Base-by-base conservation (phyloP, 2,888 invertebrate genomes). In the Mesorhabditis sp. region DNA sequence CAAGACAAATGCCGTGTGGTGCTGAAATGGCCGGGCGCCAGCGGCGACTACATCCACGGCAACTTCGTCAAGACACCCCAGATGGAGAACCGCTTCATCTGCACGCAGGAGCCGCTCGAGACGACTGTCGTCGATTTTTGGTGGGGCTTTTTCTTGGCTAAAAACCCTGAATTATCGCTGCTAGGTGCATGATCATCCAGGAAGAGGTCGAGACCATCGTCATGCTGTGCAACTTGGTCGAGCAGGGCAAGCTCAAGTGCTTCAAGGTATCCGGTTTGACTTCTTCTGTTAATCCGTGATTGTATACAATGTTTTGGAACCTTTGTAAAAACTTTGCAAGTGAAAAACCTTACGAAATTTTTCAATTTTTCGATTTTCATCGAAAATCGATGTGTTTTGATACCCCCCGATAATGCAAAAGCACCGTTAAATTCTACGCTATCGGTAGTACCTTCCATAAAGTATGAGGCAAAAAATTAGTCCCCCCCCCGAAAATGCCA, bases 211-310 rank as follows among this genome's bases (percentile, higher is more conserved):
- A 72, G 15, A 69, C 69, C 45, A 75, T 77, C 62, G 65, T 77
- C 45, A 77, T 77, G 77, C 70, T 82, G 45, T 82, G 82, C 73
- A 79, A 78, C 69, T 61, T 68, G 4, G 68, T 78, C 43, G 82
- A 82, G 67, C 71, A 68, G 15, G 71, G 65, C 65, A 10, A 6
- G n/a, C 7, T n/a, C 58, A 50, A 50, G n/a, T 50, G 58, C 58
- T n/a, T 13, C n/a, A 50, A 50, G 58, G 58, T 50, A 28, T 28
- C 28, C 28, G 28, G 28, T 28, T 28, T 28, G 28, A 28, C 28
- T 28, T 28, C 28, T 28, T 28, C 28, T 28, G 28, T 28, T 28
- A 28, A 28, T 28, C 28, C 28, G 28, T 28, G 28, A 28, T 28
- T 28, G 28, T 28, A 28, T n/a, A n/a, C n/a, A n/a, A n/a, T n/a